These are phyloP conservation scores for Drosophila eugracilis DNA, from an alignment of 1,140 invertebrate genomes.

Conservation along the genomic window DNA sequence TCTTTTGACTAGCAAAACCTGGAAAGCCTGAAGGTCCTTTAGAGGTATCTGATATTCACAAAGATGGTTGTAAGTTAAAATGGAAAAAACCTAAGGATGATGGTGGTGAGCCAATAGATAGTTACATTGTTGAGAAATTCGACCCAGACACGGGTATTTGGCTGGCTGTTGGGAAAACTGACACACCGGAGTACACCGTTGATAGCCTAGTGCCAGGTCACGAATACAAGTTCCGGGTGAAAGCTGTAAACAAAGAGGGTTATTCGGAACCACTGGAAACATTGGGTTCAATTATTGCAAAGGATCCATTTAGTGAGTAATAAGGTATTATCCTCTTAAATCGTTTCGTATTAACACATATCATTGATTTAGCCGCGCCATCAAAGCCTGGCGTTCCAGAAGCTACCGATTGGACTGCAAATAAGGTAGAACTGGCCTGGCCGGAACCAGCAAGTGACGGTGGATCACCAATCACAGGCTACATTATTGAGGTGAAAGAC, in stretches of 20 bases:
- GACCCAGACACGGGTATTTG: conserved; percentile 96
- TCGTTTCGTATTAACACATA: neutral
- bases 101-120: conserved; percentile 97
- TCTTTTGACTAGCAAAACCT: conserved; percentile 90
- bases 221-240: conserved; percentile 99
- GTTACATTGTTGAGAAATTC: conserved; percentile 98
- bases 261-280: conserved; percentile 98
- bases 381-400: conserved; percentile 94
- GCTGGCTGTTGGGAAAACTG: conserved; percentile 93
- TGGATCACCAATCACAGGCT: conserved; percentile 96
- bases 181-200: conserved; percentile 94
- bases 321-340: neutral
- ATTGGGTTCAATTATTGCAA: conserved; percentile 95
- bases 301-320: conserved; percentile 93
- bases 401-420: conserved; percentile 95
- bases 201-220: conserved; percentile 95
- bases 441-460: conserved; percentile 92
- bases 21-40: conserved; percentile 97
- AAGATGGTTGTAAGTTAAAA: conserved; percentile 97
- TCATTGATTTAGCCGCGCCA: conserved; percentile 87
- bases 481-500: conserved; percentile 98
- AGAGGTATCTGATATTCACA: conserved; percentile 97
- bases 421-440: conserved; percentile 95
- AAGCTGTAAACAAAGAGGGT: conserved; percentile 98
- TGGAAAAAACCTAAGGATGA: conserved; percentile 99